Evolutionary conservation across 2,888 invertebrate genomes (phyloP), one percentile per base, ranked within the genome.

Genomic region (Erebia epiphron): DNA sequence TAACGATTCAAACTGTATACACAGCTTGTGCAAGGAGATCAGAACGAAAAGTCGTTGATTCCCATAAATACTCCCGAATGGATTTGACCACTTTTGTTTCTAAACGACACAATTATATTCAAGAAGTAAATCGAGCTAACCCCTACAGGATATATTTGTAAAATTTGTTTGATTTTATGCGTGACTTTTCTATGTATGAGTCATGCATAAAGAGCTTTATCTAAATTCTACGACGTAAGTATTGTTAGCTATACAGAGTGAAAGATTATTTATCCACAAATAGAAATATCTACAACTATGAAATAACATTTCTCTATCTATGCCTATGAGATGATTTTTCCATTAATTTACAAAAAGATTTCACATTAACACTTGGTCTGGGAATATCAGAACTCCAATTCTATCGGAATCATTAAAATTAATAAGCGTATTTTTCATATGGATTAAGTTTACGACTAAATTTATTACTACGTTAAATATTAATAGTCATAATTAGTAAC

Each of bases 351-450:
- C 86, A 90, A 89, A 88, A 88, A 84, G 85, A 87, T 87, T 89
- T 88, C 83, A 87, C 83, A 86, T 89, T 90, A 91, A 90, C 89
- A 88, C 87, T 92, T 92, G 93, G 92, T 93, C 92, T 88, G 89
- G 89, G 87, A 92, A 91, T 93, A 92, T 92, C 90, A 89, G 90
- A 87, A 88, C 81, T 90, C 92, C 91, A 91, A 91, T 93, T 89
- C 88, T 80, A 92, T 92, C 92, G 91, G 92, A 92, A 90, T 90
- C 83, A 90, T 92, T 92, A 92, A 92, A 92, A 92, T 92, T 93
- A 93, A 92, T 93, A 93, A 93, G 93, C 93, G 93, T 93, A 92
- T 91, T 89, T 87, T 89, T 91, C 86, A 91, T 91, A 89, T 88
- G 89, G 91, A 87, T 90, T 90, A 87, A 83, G 77, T 79, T 85